Percentiles rank a stretch among this genome's conserved stretches.
Evolutionary conservation across 2,888 invertebrate species (phyloP).

Genomic region (Cristatella mucedo): DNA sequence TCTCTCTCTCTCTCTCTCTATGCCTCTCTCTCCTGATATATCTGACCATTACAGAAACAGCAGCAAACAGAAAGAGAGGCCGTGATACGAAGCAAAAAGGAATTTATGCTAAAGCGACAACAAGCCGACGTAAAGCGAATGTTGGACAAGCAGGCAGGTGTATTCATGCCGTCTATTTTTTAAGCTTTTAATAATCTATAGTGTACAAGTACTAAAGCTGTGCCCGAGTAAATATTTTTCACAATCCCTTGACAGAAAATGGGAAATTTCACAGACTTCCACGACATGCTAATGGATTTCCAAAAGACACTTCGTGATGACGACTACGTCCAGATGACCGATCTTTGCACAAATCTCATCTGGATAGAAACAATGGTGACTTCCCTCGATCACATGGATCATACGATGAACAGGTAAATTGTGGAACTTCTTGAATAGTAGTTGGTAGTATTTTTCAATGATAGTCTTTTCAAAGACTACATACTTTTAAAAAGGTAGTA

Average conservation of each 20-base stretch:
- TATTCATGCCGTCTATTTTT: too few species aligned
- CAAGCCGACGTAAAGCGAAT: conserved; percentile 16
- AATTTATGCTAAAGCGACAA: conserved; percentile 17
- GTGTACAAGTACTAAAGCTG: too few species aligned
- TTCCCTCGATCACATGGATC: conserved; percentile 16
- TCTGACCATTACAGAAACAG: conserved; percentile 14
- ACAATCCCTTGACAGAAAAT: conserved; percentile 11
- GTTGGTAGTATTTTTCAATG: too few species aligned
- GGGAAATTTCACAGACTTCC: conserved; percentile 15
- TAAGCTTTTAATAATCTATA: too few species aligned
- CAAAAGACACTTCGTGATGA: conserved; percentile 15
- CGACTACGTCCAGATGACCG: conserved; percentile 15
- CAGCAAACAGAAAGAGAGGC: conserved; percentile 13
- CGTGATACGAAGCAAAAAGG: conserved; percentile 16
- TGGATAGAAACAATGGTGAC: conserved; percentile 18
- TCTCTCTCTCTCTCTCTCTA: too few species aligned
- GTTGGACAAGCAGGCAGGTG: conserved; percentile 14
- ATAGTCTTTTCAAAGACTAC: too few species aligned
- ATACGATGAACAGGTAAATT: conserved; percentile 14
- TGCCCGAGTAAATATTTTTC: too few species aligned
- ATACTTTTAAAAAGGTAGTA: too few species aligned
- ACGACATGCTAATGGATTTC: conserved; percentile 17
- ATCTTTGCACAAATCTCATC: conserved; percentile 16
- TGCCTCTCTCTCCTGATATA: too few species aligned
- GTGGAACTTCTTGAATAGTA: too few species aligned